phyloP scores from a whole-genome alignment of 2,797 vertebrate species.

The Rhynchotus rufescens region DNA sequence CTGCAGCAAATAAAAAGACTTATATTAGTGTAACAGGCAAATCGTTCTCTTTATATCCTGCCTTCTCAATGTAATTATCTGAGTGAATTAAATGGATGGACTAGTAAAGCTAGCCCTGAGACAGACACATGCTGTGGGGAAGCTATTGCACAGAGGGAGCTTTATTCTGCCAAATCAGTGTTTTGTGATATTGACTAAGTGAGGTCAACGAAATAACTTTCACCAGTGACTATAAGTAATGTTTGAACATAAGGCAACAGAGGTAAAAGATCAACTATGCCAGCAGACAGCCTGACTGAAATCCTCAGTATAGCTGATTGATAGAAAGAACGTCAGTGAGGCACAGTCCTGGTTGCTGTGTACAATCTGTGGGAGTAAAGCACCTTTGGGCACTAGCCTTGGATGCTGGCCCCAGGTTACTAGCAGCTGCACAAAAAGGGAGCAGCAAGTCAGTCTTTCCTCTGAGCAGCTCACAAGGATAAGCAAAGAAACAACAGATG shows the following conservation, averaged over 20 bases:
- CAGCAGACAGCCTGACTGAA: not conserved
- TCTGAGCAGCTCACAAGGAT: not conserved
- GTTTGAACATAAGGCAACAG: not conserved
- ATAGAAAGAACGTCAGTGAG: not conserved
- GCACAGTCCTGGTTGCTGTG: rapidly evolving
- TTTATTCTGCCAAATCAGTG: not conserved
- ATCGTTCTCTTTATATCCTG: constrained; percentile 28
- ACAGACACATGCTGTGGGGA: constrained; percentile 42
- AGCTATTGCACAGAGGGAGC: constrained; percentile 19
- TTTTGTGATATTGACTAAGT: constrained; percentile 29
- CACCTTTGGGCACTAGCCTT: rapidly evolving
- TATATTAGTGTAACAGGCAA: constrained; percentile 25
- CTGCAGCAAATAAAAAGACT: constrained; percentile 48
- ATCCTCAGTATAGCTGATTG: rapidly evolving
- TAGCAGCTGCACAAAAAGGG: not conserved
- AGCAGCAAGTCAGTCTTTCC: not conserved
- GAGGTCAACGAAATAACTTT: not conserved
- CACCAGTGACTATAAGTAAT: not conserved
- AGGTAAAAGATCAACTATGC: not conserved
- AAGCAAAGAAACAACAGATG: constrained; percentile 55
- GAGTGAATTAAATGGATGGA: constrained; percentile 57
- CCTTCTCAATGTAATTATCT: constrained; percentile 41
- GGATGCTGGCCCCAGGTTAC: rapidly evolving
- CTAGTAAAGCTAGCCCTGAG: constrained; percentile 42
- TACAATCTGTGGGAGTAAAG: not conserved